Percentiles rank a stretch among this genome's conserved stretches.
These are phyloP conservation scores for Drosophila sordidula DNA, from an alignment of 2,888 invertebrate genomes.

Conservation along the genomic window DNA sequence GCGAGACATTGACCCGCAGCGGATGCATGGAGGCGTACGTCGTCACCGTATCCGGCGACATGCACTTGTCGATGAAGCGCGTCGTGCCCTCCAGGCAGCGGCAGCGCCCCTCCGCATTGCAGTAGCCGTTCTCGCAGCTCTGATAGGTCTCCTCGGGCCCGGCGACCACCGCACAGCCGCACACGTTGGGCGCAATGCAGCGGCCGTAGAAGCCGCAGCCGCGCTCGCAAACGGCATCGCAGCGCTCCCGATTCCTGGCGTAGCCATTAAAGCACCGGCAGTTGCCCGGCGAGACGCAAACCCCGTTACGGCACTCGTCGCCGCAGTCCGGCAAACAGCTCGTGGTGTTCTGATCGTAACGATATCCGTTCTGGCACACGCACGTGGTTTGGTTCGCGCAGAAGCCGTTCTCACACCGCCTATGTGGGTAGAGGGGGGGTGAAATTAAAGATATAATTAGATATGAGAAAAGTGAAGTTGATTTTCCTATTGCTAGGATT, in stretches of 20 bases:
- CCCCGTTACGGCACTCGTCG: constrained; percentile 82
- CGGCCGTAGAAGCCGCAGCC: constrained; percentile 83
- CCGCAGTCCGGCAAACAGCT: constrained; percentile 82
- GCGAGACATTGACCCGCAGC: constrained; percentile 68
- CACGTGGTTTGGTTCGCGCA: constrained; percentile 85
- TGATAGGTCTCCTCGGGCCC: constrained; percentile 59
- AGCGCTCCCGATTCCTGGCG: constrained; percentile 66
- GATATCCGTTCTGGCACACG: constrained; percentile 85
- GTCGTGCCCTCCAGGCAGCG: constrained; percentile 78
- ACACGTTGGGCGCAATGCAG: constrained; percentile 82
- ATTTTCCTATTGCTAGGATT: too few species aligned
- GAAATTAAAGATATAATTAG: too few species aligned
- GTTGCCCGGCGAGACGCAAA: constrained; percentile 83
- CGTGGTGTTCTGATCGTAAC: constrained; percentile 75
- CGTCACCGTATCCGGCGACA: constrained; percentile 81
- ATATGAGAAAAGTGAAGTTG: too few species aligned
- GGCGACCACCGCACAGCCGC: constrained; percentile 81
- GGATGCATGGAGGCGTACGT: constrained; percentile 80
- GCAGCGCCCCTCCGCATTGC: constrained; percentile 75
- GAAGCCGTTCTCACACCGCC: constrained; percentile 84
- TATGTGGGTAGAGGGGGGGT: constrained; percentile 15
- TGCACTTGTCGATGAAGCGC: constrained; percentile 80
- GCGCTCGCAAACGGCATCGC: constrained; percentile 76
- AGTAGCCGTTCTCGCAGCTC: constrained; percentile 69
- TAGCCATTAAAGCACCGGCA: constrained; percentile 85